Base-by-base conservation (phyloP, 2,888 invertebrate species). In the Drosophila prolongata region DNA sequence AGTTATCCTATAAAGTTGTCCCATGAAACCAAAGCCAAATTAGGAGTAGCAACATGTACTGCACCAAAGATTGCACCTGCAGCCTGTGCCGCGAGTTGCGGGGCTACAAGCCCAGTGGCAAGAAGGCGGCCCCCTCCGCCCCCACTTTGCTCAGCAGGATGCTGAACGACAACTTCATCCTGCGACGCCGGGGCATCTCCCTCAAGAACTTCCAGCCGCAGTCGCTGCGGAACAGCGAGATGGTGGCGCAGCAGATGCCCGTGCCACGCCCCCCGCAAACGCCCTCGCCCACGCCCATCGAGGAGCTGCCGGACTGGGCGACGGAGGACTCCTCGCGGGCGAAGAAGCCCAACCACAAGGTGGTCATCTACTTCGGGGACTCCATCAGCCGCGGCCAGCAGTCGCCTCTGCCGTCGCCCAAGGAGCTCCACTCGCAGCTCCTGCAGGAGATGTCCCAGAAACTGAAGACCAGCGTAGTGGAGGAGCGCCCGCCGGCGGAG, bases 301-400 rank as follows among this genome's bases (percentile, higher is more conserved):
- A 87, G 66, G 80, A 89, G 70, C 78, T 80, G 56, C 90, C 91
- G 56, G 72, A 87, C 57, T 87, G 88, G 85, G 87, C 81, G 13
- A 40, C 37, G 14, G 38, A 58, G 6, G 35, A 58, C 1, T 1
- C 35, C 1, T 10, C 60, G 60, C 30, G 60, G 44, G 14, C 59
- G 14, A 38, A 16, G 11, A 90, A 89, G 59, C 83, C 90, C 61
- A 91, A 91, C 78, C 95, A 95, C 87, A 95, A 95, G 92, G 95
- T 95, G n/a, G 95, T 95, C 52, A 95, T 95, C 80, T 95, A 95
- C 90, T 95, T 95, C 77, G 95, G 95, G 37, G 95, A 95, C 87
- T 94, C 95, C 3, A 94, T 94, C 40, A 89, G 90, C 61, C 83
- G 83, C 1, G 50, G 49, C 30, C 81, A 61, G 49, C 71, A 14